Evolutionary conservation across 2,113 vertebrate genomes (phyloP).

Genomic region (Ochotona princeps): DNA sequence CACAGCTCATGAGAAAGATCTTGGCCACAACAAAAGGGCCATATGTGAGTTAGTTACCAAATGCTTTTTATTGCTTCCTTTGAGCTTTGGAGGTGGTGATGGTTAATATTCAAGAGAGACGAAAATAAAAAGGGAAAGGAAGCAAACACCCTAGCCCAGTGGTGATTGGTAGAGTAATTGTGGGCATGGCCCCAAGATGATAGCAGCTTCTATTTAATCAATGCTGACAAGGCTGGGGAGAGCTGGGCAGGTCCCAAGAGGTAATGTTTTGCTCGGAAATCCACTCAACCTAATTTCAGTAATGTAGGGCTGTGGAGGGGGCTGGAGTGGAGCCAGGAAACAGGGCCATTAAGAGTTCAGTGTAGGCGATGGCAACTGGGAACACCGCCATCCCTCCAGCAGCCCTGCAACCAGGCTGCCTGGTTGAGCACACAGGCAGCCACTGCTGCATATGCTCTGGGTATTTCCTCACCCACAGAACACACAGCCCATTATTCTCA

Average conservation of each 20-base stretch:
- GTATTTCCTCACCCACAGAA: slow-evolving; percentile 74
- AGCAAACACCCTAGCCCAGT: slow-evolving; percentile 79
- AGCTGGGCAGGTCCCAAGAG: slow-evolving; percentile 88
- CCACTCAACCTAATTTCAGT: slow-evolving; percentile 90
- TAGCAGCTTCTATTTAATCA: slow-evolving; percentile 88
- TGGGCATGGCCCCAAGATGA: slow-evolving; percentile 84
- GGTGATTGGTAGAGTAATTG: slow-evolving; percentile 83
- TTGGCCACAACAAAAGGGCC: background rate
- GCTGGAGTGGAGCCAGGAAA: slow-evolving; percentile 85
- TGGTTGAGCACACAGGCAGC: slow-evolving; percentile 71
- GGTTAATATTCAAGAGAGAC: slow-evolving; percentile 81
- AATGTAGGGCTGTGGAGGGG: slow-evolving; percentile 86
- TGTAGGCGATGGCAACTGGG: slow-evolving; percentile 83
- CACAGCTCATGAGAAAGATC: slow-evolving; percentile 10
- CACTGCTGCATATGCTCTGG: slow-evolving; percentile 76
- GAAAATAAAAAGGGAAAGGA: slow-evolving; percentile 80
- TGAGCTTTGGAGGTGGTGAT: slow-evolving; percentile 73
- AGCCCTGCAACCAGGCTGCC: slow-evolving; percentile 66
- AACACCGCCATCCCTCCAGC: slow-evolving; percentile 75
- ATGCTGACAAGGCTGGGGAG: slow-evolving; percentile 87
- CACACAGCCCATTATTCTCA: slow-evolving; percentile 52
- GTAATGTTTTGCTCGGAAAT: slow-evolving; percentile 88
- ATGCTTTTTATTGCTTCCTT: slow-evolving; percentile 58
- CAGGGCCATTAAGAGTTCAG: slow-evolving; percentile 84
- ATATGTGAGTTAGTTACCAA: background rate